phyloP scores from a whole-genome alignment of 1,140 invertebrate species.

The Sycobia sp. region DNA sequence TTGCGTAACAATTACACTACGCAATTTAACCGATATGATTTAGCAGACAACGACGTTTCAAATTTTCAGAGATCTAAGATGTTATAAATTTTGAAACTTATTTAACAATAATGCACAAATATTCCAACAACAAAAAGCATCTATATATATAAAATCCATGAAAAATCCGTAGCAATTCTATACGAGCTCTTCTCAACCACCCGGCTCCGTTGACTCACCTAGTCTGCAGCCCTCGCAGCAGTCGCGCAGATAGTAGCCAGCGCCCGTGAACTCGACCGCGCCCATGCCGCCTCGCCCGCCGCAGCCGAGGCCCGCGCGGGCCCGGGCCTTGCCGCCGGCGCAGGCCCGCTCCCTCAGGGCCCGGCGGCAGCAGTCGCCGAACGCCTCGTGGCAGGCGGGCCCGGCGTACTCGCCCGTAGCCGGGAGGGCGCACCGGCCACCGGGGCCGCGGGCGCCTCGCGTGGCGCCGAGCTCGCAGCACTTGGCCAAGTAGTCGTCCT shows the following conservation, averaged over 20 bases:
- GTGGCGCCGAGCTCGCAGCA: slow-evolving; percentile 62
- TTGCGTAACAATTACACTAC: too few species aligned
- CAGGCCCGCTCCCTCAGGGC: slow-evolving; percentile 55
- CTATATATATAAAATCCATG: too few species aligned
- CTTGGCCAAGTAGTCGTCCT: slow-evolving; percentile 35
- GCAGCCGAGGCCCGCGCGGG: slow-evolving; percentile 57
- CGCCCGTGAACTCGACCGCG: not conserved
- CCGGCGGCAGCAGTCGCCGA: slow-evolving; percentile 63
- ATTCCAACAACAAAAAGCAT: too few species aligned
- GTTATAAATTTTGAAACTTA: too few species aligned
- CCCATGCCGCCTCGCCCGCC: not conserved
- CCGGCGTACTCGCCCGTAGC: slow-evolving; percentile 57
- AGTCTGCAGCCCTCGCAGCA: slow-evolving; percentile 65
- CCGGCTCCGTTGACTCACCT: too few species aligned
- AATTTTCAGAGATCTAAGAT: too few species aligned
- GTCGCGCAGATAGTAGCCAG: slow-evolving; percentile 57
- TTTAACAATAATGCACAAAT: too few species aligned
- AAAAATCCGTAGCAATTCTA: too few species aligned
- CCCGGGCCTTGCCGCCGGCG: slow-evolving; percentile 59
- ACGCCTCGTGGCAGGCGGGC: slow-evolving; percentile 59
- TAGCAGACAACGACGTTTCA: too few species aligned
- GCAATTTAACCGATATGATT: too few species aligned
- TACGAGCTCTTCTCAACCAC: too few species aligned
- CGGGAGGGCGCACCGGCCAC: too few species aligned
- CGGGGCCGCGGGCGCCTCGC: slow-evolving; percentile 60